Conservation (phyloP, 1,140 invertebrate species). For the Ceratitis capitata region DNA sequence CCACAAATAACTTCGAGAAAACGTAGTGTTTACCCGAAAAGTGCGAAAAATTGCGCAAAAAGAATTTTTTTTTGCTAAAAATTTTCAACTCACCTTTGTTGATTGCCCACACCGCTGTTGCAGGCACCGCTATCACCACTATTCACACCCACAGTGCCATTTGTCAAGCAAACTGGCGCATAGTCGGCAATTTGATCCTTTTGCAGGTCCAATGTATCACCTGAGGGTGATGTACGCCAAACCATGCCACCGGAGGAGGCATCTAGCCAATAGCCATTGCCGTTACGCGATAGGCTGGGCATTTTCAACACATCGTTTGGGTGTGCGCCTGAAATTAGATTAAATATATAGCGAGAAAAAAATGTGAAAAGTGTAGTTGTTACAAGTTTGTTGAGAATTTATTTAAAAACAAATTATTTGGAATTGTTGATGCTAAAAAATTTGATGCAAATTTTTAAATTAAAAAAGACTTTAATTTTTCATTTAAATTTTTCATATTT, state of each 20-base stretch:
- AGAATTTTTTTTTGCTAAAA: slow-evolving; percentile 39
- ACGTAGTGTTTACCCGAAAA: neutral
- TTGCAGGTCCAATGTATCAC: slow-evolving; percentile 62
- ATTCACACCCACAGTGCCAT: slow-evolving; percentile 47
- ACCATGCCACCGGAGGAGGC: slow-evolving; percentile 64
- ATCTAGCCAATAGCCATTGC: slow-evolving; percentile 65
- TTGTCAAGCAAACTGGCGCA: slow-evolving; percentile 57
- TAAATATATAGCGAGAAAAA: slow-evolving; percentile 37
- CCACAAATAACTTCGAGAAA: neutral
- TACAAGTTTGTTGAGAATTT: too few species aligned
- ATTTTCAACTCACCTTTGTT: slow-evolving; percentile 60
- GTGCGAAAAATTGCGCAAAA: too few species aligned
- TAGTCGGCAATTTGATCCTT: slow-evolving; percentile 66
- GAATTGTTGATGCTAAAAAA: too few species aligned
- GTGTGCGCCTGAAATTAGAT: slow-evolving; percentile 57
- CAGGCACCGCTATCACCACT: slow-evolving; percentile 46
- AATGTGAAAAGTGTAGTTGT: too few species aligned
- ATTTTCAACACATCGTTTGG: slow-evolving; percentile 64
- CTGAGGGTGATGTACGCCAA: slow-evolving; percentile 61
- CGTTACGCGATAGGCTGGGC: slow-evolving; percentile 63
- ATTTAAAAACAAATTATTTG: too few species aligned
- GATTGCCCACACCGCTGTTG: slow-evolving; percentile 50
- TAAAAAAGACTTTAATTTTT: too few species aligned
- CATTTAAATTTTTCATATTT: too few species aligned
- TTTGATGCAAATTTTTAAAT: too few species aligned